Conservation (phyloP, 2,888 invertebrate genomes). For the Meandrusa payeni region DNA sequence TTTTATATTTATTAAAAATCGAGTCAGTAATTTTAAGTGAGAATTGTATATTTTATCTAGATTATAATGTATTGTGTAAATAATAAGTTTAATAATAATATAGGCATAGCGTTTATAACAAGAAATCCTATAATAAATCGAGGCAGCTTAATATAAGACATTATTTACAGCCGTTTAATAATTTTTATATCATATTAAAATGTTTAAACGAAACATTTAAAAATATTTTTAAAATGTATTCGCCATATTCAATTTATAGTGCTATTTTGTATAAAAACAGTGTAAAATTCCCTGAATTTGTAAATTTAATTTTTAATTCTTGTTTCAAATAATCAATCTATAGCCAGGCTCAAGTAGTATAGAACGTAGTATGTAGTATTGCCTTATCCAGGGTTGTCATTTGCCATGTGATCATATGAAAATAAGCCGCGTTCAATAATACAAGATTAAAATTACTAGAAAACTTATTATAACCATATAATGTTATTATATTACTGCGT, state of each 20-base stretch:
- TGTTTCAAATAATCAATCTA: too few relatives aligned
- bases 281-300: too few relatives aligned
- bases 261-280: too few relatives aligned
- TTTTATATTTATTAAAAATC: slow-evolving; percentile 63
- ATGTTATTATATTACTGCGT: slow-evolving; percentile 25
- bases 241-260: too few relatives aligned
- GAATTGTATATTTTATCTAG: slow-evolving; percentile 44
- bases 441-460: slow-evolving; percentile 24
- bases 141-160: slow-evolving; percentile 15
- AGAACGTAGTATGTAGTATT: background rate
- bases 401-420: slow-evolving; percentile 18
- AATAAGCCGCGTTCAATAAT: slow-evolving; percentile 24
- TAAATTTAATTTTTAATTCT: too few relatives aligned
- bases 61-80: slow-evolving; percentile 35
- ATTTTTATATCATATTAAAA: too few relatives aligned
- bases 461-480: slow-evolving; percentile 18
- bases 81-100: slow-evolving; percentile 29
- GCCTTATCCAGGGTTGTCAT: slow-evolving; percentile 16
- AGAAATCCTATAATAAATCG: slow-evolving; percentile 14
- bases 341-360: background rate
- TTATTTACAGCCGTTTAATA: slow-evolving; percentile 6
- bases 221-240: too few relatives aligned
- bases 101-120: slow-evolving; percentile 16
- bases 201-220: too few relatives aligned
- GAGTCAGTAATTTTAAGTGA: slow-evolving; percentile 74